Evolutionary conservation across 2,113 vertebrate species (phyloP).

Genomic region (Empidonax alnorum): DNA sequence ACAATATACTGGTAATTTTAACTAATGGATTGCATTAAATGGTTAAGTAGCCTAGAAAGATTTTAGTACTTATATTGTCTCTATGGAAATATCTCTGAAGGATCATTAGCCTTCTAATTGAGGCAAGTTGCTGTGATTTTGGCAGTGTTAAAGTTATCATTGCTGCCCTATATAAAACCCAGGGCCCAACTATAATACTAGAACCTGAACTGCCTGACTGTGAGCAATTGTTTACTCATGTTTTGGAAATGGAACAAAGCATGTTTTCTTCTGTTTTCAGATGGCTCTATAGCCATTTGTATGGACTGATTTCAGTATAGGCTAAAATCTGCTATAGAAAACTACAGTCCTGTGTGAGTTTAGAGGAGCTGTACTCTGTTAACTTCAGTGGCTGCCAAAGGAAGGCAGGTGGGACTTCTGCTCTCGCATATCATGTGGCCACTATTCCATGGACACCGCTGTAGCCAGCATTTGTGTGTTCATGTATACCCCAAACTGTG

Average conservation of each 20-base stretch:
- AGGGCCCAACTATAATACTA: background rate
- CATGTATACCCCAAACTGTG: rapidly evolving
- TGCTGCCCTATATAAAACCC: background rate
- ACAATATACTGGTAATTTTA: background rate
- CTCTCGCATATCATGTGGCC: background rate
- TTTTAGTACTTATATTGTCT: background rate
- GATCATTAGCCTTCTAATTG: background rate
- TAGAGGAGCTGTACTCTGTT: background rate
- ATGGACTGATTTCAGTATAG: background rate
- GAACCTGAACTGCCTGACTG: background rate
- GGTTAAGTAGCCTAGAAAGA: background rate
- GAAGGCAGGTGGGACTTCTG: background rate
- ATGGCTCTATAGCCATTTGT: background rate
- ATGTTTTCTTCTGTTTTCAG: background rate
- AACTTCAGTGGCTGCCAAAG: background rate
- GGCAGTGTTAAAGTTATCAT: background rate
- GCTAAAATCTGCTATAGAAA: background rate
- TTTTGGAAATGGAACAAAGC: background rate
- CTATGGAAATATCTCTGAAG: background rate
- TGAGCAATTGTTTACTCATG: background rate
- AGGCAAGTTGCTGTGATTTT: background rate
- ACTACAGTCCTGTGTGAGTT: background rate
- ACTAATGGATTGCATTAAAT: background rate
- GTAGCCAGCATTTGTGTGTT: background rate
- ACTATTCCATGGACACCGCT: background rate